Percentiles rank a stretch among this genome's conserved stretches.
Conservation (phyloP, 2,113 vertebrate genomes). For the Phycodurus eques region DNA sequence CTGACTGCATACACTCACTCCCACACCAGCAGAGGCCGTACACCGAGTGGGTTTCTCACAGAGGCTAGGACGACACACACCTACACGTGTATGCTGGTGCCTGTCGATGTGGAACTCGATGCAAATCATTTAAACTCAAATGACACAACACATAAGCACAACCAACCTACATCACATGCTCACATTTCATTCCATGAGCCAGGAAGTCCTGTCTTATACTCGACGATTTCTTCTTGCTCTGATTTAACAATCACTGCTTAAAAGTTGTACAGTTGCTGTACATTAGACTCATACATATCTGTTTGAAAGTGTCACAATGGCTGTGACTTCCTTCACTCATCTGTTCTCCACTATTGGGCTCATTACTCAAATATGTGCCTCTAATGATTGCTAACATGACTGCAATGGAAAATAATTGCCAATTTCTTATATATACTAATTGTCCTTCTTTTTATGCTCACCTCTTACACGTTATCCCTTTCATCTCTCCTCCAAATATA, state of each 20-base stretch:
- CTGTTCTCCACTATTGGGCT: too few species aligned
- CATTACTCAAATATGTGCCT: too few species aligned
- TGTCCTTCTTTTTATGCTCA: not conserved
- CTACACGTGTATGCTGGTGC: slow-evolving; percentile 6
- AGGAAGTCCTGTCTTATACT: too few species aligned
- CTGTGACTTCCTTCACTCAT: too few species aligned
- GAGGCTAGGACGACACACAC: slow-evolving; percentile 8
- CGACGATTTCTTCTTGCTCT: too few species aligned
- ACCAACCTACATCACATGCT: not conserved
- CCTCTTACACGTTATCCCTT: slow-evolving; percentile 21
- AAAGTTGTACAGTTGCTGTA: too few species aligned
- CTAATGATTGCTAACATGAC: slow-evolving; percentile 15
- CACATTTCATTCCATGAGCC: too few species aligned
- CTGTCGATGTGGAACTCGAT: slow-evolving; percentile 7
- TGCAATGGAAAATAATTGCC: slow-evolving; percentile 20
- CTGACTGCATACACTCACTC: slow-evolving; percentile 20
- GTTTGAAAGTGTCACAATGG: too few species aligned
- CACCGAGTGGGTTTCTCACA: slow-evolving; percentile 7
- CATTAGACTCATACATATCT: too few species aligned
- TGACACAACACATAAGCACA: not conserved
- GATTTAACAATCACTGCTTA: too few species aligned
- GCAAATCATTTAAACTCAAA: slow-evolving; percentile 1
- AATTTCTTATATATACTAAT: slow-evolving; percentile 5
- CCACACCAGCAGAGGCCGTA: slow-evolving; percentile 23
- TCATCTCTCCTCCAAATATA: too few species aligned